Evolutionary conservation across 2,888 invertebrate genomes (phyloP), one percentile per base, ranked within the genome.

Genomic region (Aporophyla nigra): DNA sequence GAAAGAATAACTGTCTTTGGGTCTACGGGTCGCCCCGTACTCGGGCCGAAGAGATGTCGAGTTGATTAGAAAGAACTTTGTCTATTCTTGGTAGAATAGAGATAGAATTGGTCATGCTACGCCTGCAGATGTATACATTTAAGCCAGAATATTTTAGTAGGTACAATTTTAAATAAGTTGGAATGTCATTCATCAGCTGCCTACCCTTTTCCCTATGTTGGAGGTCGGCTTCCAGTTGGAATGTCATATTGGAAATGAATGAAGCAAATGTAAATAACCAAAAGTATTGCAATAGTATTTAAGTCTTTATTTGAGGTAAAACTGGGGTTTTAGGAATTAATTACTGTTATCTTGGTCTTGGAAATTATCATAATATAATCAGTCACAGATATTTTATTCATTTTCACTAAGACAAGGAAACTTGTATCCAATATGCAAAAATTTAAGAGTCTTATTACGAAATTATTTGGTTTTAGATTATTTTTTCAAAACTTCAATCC

Each of bases 261-360:
- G 5, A 24, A 21, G 2, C 49, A 40, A 71, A 14, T 3, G 46
- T 33, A 21, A 33, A 7, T 16, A 40, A 40, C 5, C 24, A 43
- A 78, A 21, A 27, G 14, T 27, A 5, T 24, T 24, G 12, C n/a
- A 40, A 49, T 43, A 43, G n/a, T 40, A 19, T 10, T 43, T 59
- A 59, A 76, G 76, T 70, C 80, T 76, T 76, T 76, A 79, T 53
- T 78, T 79, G 71, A 71, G 59, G 80, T 80, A 53, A 80, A 59
- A 80, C 21, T 40, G 24, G 59, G 80, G 14, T n/a, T 46, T n/a
- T 6, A 33, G 40, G 33, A 61, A 71, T 40, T 59, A 24, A 53
- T 53, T 12, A 71, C 70, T 33, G 27, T n/a, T 46, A 59, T 43
- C 43, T 69, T 58, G 27, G 33, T 53, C n/a, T 7, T 53, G 1